Conservation (phyloP, 2,888 invertebrate species). For the Epicampocera succincta region DNA sequence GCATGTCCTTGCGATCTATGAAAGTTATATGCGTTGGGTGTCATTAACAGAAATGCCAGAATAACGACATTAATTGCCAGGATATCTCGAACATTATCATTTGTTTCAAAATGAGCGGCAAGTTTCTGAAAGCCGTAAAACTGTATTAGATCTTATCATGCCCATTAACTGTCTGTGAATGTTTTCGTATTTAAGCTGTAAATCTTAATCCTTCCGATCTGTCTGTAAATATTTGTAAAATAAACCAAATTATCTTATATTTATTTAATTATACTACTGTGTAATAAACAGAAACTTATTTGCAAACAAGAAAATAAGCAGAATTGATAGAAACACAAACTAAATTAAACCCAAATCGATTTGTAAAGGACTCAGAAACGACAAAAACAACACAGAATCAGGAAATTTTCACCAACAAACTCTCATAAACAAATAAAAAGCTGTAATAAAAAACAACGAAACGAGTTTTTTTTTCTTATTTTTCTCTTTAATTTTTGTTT, state of each 20-base stretch:
- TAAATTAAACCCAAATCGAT: constrained; percentile 69
- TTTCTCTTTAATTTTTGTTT: neutral
- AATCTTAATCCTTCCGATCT: neutral
- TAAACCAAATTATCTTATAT: neutral
- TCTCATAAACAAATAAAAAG: constrained; percentile 16
- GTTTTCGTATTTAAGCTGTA: too few relatives aligned
- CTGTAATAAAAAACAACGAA: constrained; percentile 10
- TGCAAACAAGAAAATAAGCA: neutral
- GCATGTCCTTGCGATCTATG: too few relatives aligned
- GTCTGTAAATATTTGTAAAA: neutral
- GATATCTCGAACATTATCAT: too few relatives aligned
- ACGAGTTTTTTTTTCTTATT: neutral
- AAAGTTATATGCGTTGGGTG: too few relatives aligned
- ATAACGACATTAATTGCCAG: too few relatives aligned
- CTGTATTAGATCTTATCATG: too few relatives aligned
- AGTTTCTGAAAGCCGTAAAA: too few relatives aligned
- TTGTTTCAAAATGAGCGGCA: too few relatives aligned
- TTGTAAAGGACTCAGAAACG: constrained; percentile 41
- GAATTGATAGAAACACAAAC: constrained; percentile 55
- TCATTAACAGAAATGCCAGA: too few relatives aligned
- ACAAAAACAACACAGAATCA: constrained; percentile 29
- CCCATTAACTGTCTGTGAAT: too few relatives aligned
- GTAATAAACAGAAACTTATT: neutral
- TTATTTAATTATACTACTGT: constrained; percentile 17
- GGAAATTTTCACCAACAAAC: constrained; percentile 23